Evolutionary conservation across 92 coral and sea anemone genomes (phyloP).

Genomic region (Epizoanthus stellaris): DNA sequence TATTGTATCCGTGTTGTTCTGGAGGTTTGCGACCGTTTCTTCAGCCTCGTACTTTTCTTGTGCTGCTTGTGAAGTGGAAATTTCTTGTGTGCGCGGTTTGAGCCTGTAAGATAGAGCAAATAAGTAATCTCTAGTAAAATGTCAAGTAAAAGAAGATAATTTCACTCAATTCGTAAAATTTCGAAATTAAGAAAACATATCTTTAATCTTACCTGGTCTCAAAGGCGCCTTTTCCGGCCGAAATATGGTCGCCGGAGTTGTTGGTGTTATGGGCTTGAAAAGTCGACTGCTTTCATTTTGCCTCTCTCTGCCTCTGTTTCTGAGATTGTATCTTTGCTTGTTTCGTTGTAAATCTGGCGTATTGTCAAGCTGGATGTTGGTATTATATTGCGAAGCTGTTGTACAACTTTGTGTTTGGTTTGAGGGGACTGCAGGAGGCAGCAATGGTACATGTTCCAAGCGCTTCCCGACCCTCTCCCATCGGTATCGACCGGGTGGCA

Average conservation of each 20-base stretch:
- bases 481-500: conserved; percentile 84
- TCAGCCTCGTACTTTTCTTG: neutral
- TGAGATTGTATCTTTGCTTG: conserved; percentile 21
- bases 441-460: conserved; percentile 43
- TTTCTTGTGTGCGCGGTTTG: conserved; percentile 8
- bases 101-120: conserved; percentile 11
- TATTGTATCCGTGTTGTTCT: neutral
- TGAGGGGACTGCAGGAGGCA: neutral
- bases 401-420: neutral
- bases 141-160: conserved; percentile 1
- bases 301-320: conserved; percentile 3
- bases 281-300: neutral
- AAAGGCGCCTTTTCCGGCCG: neutral
- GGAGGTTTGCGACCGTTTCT: neutral
- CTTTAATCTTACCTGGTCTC: conserved; percentile 25
- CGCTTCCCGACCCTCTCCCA: conserved; percentile 90
- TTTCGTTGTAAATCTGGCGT: conserved; percentile 17
- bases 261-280: conserved; percentile 15
- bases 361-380: neutral
- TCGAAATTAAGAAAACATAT: neutral
- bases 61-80: conserved; percentile 16
- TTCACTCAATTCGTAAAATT: neutral
- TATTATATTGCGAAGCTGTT: conserved; percentile 16
- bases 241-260: conserved; percentile 17
- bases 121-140: neutral